Conservation (phyloP, 1,140 invertebrate species). For the Matsumurasca onukii region DNA sequence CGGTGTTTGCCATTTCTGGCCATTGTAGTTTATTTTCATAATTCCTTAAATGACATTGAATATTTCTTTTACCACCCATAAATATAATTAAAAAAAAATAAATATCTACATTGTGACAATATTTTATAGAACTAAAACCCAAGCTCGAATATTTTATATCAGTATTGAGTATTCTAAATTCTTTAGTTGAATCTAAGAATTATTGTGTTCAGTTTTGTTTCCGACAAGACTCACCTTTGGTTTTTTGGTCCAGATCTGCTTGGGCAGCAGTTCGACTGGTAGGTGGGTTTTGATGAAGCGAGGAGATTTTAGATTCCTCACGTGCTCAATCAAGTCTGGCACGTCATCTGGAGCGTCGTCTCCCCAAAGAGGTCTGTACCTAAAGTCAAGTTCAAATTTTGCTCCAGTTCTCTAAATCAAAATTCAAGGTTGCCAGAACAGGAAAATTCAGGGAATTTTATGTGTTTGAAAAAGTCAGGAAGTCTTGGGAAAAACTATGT, state of each 20-base stretch:
- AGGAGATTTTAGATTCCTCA: constrained; percentile 50
- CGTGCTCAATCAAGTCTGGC: constrained; percentile 39
- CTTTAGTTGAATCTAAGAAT: neutral
- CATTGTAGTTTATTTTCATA: too few species aligned
- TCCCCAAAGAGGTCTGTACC: constrained; percentile 17
- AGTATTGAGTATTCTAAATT: neutral
- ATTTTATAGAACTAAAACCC: neutral
- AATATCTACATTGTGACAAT: neutral
- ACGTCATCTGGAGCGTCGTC: constrained; percentile 8
- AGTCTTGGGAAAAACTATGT: neutral
- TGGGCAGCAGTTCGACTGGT: constrained; percentile 63
- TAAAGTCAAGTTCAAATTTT: neutral
- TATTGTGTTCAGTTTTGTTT: neutral
- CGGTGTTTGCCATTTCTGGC: too few species aligned
- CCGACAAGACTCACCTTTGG: constrained; percentile 47
- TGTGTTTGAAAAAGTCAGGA: too few species aligned
- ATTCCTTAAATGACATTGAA: neutral
- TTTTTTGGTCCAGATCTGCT: constrained; percentile 53
- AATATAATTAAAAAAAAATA: neutral
- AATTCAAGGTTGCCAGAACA: neutral
- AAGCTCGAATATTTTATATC: neutral
- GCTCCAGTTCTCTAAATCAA: neutral
- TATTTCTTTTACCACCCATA: neutral
- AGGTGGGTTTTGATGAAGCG: constrained; percentile 70
- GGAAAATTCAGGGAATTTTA: neutral